Conservation (phyloP, 23 tunicate genomes). For the Halocynthia roretzi region DNA sequence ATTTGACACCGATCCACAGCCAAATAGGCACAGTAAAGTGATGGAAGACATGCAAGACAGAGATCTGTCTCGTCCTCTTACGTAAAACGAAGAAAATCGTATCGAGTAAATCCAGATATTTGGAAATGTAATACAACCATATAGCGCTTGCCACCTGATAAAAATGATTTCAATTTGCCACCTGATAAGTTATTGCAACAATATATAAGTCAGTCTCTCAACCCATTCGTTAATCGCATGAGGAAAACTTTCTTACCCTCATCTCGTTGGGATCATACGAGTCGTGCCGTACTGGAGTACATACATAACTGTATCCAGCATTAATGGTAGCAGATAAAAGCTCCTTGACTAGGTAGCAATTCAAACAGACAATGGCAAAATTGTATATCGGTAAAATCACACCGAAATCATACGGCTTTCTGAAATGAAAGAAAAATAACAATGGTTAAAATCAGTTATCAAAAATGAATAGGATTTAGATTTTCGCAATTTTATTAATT, state of each 20-base stretch:
- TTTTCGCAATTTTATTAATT: no score
- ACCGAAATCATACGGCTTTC: conserved; percentile 75
- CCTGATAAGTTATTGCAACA: neutral
- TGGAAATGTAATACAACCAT: conserved; percentile 86
- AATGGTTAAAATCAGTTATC: neutral
- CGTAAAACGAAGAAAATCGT: conserved; percentile 61
- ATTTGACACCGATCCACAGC: conserved; percentile 94
- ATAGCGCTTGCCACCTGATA: conserved; percentile 65
- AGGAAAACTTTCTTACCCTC: conserved; percentile 33
- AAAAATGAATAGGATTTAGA: no score
- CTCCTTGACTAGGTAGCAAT: conserved; percentile 59
- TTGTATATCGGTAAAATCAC: conserved; percentile 64
- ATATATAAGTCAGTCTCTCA: neutral
- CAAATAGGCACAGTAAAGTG: conserved; percentile 87
- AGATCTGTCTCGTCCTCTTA: conserved; percentile 46
- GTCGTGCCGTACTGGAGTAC: conserved; percentile 69
- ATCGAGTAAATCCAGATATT: conserved; percentile 73
- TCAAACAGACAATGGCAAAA: conserved; percentile 72
- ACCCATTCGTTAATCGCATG: neutral
- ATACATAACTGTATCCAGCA: conserved; percentile 80
- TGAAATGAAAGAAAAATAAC: conserved; percentile 10
- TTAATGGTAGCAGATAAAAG: conserved; percentile 58
- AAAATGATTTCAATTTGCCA: no score
- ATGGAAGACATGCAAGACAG: conserved; percentile 82
- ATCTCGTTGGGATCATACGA: conserved; percentile 72